Conservation (phyloP, 23 tunicate genomes). For the Phallusia fumigata region DNA sequence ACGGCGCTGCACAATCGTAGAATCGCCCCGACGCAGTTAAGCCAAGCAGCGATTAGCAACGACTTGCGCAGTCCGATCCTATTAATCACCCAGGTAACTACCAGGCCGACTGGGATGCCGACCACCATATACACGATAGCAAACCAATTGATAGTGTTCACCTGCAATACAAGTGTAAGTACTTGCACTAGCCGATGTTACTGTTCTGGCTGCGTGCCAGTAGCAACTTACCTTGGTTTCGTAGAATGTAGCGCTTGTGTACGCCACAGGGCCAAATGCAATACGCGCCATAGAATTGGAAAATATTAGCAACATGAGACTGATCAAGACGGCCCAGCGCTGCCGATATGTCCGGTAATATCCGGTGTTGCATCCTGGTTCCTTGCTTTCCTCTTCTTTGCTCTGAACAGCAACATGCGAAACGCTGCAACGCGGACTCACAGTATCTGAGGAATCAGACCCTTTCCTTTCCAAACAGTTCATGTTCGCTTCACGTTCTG, state of each 20-base stretch:
- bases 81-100: slow-evolving; percentile 52
- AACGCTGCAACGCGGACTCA: not conserved
- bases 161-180: too few relatives aligned
- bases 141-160: slow-evolving; percentile 50
- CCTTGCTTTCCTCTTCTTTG: not conserved
- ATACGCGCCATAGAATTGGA: slow-evolving; percentile 41
- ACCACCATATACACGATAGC: slow-evolving; percentile 60
- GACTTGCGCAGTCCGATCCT: slow-evolving; percentile 42
- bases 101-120: slow-evolving; percentile 48
- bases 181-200: too few relatives aligned
- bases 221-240: slow-evolving; percentile 34
- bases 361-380: not conserved
- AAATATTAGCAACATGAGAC: slow-evolving; percentile 7
- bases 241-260: slow-evolving; percentile 38
- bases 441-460: not conserved
- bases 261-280: slow-evolving; percentile 50
- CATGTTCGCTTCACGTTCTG: not conserved
- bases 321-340: slow-evolving; percentile 21
- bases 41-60: slow-evolving; percentile 30
- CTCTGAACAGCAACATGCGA: not conserved
- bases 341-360: slow-evolving; percentile 12
- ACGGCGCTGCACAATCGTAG: slow-evolving; percentile 50
- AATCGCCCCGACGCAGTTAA: slow-evolving; percentile 28
- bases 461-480: not conserved
- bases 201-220: too few relatives aligned